These are phyloP conservation scores for Acinonyx jubatus DNA, from an alignment of 2,113 vertebrate genomes.

Conservation along the genomic window DNA sequence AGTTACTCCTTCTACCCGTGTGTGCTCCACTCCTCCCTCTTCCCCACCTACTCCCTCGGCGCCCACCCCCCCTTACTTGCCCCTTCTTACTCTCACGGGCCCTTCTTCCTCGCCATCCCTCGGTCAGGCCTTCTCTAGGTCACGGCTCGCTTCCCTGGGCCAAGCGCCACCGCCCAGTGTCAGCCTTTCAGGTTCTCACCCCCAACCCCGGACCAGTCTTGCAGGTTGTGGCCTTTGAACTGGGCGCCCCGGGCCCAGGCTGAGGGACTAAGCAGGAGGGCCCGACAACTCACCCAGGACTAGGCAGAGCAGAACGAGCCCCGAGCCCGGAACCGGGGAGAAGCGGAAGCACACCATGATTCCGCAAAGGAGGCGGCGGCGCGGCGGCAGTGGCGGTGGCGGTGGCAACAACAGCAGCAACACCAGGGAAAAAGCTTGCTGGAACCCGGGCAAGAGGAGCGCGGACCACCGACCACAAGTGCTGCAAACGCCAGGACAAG, in stretches of 20 bases:
- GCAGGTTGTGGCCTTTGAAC: constrained; percentile 56
- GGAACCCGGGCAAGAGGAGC: fast-evolving
- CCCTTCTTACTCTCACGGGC: background rate
- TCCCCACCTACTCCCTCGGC: background rate
- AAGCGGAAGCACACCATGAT: constrained; percentile 64
- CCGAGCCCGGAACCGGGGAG: background rate
- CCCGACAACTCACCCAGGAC: constrained; percentile 73
- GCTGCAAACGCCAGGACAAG: background rate
- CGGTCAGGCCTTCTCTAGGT: constrained; percentile 55
- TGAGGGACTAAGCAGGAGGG: constrained; percentile 5
- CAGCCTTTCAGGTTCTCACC: background rate
- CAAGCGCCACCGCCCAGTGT: constrained; percentile 14
- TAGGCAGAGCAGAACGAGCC: constrained; percentile 52
- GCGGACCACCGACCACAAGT: constrained; percentile 26
- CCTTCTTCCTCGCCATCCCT: background rate
- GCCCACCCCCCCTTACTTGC: background rate
- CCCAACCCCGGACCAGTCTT: background rate
- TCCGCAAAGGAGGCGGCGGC: background rate
- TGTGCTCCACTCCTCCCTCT: background rate
- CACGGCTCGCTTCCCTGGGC: background rate
- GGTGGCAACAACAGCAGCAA: background rate
- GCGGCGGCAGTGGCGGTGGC: too few species aligned
- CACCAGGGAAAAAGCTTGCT: background rate
- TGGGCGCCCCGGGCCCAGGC: constrained; percentile 30
- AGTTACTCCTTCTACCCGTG: background rate